Evolutionary conservation across 92 coral and sea anemone genomes (phyloP).

Genomic region (Pocillopora meandrina): DNA sequence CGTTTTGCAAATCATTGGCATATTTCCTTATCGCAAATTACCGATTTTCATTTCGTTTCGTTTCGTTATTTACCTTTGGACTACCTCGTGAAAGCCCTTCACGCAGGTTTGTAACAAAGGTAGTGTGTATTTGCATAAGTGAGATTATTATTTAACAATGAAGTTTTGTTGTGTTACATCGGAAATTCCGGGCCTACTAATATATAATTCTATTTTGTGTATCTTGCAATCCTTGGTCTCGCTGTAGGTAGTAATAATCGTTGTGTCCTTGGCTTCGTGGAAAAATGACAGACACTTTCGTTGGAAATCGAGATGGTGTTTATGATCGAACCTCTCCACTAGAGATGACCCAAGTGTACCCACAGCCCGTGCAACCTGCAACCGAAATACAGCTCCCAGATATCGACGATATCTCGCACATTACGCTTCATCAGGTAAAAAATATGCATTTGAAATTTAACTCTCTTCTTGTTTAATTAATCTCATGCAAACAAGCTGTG

Average conservation of each 20-base stretch:
- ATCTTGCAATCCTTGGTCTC: background rate
- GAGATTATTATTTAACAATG: no score
- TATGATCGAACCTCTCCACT: slow-evolving; percentile 40
- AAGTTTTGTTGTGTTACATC: background rate
- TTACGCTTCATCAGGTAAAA: slow-evolving; percentile 1
- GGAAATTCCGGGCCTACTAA: background rate
- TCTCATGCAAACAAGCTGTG: no score
- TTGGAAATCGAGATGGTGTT: slow-evolving; percentile 8
- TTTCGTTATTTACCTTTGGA: no score
- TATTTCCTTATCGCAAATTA: no score
- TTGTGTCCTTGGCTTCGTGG: background rate
- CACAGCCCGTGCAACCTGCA: slow-evolving; percentile 38
- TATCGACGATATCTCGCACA: slow-evolving; percentile 46
- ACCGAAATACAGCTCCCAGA: slow-evolving; percentile 27
- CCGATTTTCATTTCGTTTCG: no score
- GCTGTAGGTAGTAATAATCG: background rate
- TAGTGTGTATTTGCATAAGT: background rate
- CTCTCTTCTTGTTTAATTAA: no score
- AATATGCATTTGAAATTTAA: no score
- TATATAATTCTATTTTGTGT: background rate
- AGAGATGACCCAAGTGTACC: slow-evolving; percentile 60
- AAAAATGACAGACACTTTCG: slow-evolving; percentile 37
- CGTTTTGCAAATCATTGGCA: no score
- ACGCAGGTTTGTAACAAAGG: background rate
- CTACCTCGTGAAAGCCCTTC: no score